Base-by-base conservation (phyloP, 2,113 vertebrate genomes). In the Siniperca knerii region DNA sequence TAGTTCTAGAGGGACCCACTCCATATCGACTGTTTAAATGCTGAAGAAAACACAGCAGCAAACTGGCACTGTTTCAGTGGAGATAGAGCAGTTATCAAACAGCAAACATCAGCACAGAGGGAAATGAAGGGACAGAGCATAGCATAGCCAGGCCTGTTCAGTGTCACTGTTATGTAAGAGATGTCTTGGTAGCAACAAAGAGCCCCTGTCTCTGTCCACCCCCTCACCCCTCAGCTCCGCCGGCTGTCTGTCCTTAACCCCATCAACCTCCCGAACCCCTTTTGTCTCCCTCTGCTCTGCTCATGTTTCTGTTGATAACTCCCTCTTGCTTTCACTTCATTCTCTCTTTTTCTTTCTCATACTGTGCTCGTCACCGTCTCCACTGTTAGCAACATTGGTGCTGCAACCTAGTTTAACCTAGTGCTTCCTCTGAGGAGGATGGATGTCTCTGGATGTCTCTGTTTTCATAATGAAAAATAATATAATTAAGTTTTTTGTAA, bases 101-200 rank as follows among this genome's bases (percentile, higher is more conserved):
- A 65, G 60, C 60, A n/a, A 18, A 64, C 13, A 5, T 58, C 25
- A 60, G 66, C 23, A 9, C 50, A 21, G 67, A 55, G 65, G 52
- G 61, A 65, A 23, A 75, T 33, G 73, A 73, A 52, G 40, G 62
- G 37, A 60, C 66, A 76, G 71, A 79, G 13, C 64, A 52, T 60
- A 83, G 81, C 54, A 48, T 13, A 73, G 68, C 9, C 58, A 40
- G 60, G 79, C 78, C 79, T 72, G 83, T 67, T 82, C 74, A 25
- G 9, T 78, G 50, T 82, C 77, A 68, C 70, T 16, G 33, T 92
- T 92, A 87, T 73, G 44, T 78, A 90, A 92, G 79, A 60, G 6
- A 61, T 70, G 76, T 82, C 74, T 86, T 68, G 23, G 66, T 64
- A 42, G 42, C 69, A 67, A 84, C 89, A 91, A 89, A 82, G 73